Evolutionary conservation across 2,113 vertebrate species (phyloP).

Genomic region (Tapirus terrestris): DNA sequence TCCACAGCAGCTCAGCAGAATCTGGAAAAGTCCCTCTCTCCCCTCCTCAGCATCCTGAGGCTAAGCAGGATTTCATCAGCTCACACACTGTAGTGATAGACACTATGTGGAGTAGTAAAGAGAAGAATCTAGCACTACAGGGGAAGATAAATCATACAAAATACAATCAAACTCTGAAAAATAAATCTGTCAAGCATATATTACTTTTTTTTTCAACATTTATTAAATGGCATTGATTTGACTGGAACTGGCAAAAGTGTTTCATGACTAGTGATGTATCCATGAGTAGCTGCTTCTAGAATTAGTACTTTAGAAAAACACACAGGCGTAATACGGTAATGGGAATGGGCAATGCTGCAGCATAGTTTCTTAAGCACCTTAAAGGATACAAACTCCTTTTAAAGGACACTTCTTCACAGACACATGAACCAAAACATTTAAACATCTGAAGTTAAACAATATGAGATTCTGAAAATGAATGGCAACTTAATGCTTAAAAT

Average conservation of each 20-base stretch:
- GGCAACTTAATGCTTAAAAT: not conserved
- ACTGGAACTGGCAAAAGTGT: not conserved
- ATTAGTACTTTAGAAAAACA: not conserved
- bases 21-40: not conserved
- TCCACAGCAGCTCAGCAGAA: not conserved
- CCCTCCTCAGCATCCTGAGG: not conserved
- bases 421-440: not conserved
- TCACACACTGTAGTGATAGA: not conserved
- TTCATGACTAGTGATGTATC: not conserved
- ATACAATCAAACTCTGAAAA: not conserved
- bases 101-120: not conserved
- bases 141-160: not conserved
- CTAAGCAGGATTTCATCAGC: not conserved
- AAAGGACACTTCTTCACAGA: conserved; percentile 40
- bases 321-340: not conserved
- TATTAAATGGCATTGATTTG: conserved; percentile 67
- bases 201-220: conserved; percentile 36
- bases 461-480: not conserved
- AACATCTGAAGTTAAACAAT: not conserved
- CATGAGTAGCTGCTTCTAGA: not conserved
- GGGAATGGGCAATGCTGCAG: not conserved
- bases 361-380: conserved; percentile 45
- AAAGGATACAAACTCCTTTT: conserved; percentile 8
- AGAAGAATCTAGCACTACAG: not conserved
- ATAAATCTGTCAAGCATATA: not conserved